Percentiles rank a stretch among this genome's conserved stretches.
Evolutionary conservation across 2,797 vertebrate genomes (phyloP).

Genomic region (Masticophis lateralis): DNA sequence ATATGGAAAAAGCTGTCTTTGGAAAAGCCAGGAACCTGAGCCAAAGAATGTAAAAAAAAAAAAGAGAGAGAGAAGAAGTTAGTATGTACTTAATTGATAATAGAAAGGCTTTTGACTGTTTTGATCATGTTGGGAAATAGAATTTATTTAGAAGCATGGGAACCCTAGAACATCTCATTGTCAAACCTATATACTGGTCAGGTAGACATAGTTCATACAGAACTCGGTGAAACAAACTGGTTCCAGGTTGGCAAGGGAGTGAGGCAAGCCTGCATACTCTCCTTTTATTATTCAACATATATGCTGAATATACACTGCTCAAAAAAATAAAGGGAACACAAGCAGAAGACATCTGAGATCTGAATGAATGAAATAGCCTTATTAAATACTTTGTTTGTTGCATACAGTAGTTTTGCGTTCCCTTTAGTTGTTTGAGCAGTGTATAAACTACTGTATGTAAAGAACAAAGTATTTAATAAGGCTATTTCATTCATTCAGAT

Average conservation of each 20-base stretch:
- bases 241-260: background rate
- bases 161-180: background rate
- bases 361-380: too few relatives aligned
- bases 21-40: background rate
- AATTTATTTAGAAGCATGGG: background rate
- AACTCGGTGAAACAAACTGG: background rate
- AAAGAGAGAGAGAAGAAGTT: background rate
- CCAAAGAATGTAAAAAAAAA: background rate
- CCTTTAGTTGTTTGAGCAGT: too few relatives aligned
- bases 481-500: too few relatives aligned
- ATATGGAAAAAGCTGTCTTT: background rate
- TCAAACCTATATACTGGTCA: background rate
- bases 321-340: too few relatives aligned
- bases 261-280: background rate
- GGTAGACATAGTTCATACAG: background rate
- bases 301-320: background rate
- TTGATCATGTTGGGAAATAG: background rate
- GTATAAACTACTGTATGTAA: too few relatives aligned
- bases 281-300: background rate
- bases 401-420: too few relatives aligned
- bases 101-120: background rate
- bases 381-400: too few relatives aligned
- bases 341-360: too few relatives aligned
- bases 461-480: too few relatives aligned
- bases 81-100: background rate